Evolutionary conservation across 2,113 vertebrate species (phyloP).

Genomic region (Cheirogaleus medius): DNA sequence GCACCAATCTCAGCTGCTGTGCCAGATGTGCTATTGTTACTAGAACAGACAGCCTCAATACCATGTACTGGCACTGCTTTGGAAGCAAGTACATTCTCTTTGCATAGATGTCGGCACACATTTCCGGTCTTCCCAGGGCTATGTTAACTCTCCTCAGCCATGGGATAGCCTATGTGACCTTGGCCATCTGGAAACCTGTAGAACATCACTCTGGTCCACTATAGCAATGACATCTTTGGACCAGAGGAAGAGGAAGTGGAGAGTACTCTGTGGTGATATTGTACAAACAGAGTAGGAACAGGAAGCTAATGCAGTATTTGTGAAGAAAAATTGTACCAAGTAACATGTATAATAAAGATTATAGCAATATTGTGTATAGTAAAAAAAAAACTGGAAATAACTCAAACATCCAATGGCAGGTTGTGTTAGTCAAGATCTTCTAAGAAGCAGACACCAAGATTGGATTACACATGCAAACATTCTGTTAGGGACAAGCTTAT

Average conservation of each 20-base stretch:
- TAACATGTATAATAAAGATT: neutral
- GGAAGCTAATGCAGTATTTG: neutral
- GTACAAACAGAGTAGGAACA: neutral
- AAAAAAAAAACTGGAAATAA: too few relatives aligned
- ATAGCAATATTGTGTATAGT: neutral
- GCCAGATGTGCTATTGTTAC: neutral
- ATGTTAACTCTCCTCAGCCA: neutral
- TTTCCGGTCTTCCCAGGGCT: neutral
- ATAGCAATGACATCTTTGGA: neutral
- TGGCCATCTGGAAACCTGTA: neutral
- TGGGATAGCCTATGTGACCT: neutral
- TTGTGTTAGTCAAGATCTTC: too few relatives aligned
- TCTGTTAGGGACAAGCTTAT: neutral
- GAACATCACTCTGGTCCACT: neutral
- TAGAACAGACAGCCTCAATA: neutral
- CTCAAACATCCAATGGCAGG: too few relatives aligned
- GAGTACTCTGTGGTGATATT: neutral
- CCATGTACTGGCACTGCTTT: neutral
- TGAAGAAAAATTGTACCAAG: neutral
- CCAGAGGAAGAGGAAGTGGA: too few relatives aligned
- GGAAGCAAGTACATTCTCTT: neutral
- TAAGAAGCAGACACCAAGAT: neutral
- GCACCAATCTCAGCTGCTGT: neutral
- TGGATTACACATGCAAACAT: neutral
- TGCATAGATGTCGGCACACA: neutral